Conservation (phyloP, 2,113 vertebrate species). For the Bos indicus region DNA sequence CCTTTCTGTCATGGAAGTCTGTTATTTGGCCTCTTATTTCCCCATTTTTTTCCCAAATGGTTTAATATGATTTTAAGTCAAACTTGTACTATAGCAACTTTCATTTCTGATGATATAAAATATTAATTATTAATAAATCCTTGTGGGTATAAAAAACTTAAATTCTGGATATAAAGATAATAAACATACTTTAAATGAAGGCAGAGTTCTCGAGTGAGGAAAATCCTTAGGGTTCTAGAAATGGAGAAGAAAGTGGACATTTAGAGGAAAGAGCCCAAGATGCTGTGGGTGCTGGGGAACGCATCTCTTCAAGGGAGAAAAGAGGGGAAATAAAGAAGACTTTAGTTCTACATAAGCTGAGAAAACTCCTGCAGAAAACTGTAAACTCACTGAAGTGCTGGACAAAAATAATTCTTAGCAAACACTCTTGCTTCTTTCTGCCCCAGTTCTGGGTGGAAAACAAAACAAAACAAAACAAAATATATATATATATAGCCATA, state of each 20-base stretch:
- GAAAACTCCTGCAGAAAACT: not conserved
- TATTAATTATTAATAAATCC: not conserved
- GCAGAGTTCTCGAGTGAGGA: not conserved
- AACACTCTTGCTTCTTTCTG: too few species aligned
- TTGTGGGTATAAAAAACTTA: not conserved
- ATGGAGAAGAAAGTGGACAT: not conserved
- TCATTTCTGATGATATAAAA: not conserved
- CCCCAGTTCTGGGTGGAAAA: not conserved
- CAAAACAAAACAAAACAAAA: too few species aligned
- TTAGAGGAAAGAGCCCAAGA: not conserved
- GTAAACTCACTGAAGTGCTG: not conserved
- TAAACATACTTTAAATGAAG: not conserved
- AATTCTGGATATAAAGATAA: not conserved
- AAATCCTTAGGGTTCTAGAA: not conserved
- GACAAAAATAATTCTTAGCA: too few species aligned
- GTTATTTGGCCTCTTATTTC: not conserved
- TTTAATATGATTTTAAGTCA: not conserved
- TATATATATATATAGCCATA: not conserved
- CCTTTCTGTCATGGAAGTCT: not conserved
- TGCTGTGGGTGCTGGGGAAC: accelerated
- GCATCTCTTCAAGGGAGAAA: not conserved
- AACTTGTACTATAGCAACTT: not conserved
- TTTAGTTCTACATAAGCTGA: not conserved
- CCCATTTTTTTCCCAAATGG: not conserved
- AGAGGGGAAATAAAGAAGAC: not conserved